Conservation (phyloP, 2,888 invertebrate genomes). For the Craniophora ligustri region DNA sequence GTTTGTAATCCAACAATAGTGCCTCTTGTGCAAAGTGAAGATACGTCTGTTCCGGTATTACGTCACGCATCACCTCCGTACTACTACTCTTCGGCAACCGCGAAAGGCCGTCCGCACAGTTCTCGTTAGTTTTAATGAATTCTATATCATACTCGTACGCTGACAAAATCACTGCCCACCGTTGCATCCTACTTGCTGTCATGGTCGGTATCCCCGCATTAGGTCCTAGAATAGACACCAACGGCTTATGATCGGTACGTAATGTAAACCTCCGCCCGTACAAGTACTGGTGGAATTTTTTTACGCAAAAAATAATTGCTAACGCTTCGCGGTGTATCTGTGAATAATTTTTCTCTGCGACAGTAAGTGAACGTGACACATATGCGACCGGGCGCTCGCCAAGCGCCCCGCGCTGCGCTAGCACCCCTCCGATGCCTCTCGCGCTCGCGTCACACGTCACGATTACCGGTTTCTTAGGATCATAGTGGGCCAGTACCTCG, state of each 20-base stretch:
- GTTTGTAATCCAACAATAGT: too few relatives aligned
- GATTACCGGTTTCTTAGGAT: slow-evolving; percentile 11
- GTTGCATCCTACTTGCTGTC: too few relatives aligned
- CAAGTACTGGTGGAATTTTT: too few relatives aligned
- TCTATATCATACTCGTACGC: slow-evolving; percentile 43
- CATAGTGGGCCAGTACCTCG: slow-evolving; percentile 7
- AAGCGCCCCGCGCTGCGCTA: slow-evolving; percentile 37
- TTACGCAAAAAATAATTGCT: slow-evolving; percentile 19
- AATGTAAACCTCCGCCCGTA: slow-evolving; percentile 36
- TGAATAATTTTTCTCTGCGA: slow-evolving; percentile 51
- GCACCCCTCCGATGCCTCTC: slow-evolving; percentile 35
- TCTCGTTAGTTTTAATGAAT: slow-evolving; percentile 26
- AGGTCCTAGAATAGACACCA: slow-evolving; percentile 46
- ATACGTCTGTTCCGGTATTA: too few relatives aligned
- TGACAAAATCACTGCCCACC: too few relatives aligned
- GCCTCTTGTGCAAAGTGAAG: too few relatives aligned
- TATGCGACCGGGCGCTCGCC: too few relatives aligned
- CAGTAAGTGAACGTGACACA: too few relatives aligned
- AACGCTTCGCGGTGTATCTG: slow-evolving; percentile 37
- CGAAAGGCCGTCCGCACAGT: slow-evolving; percentile 37
- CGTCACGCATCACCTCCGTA: slow-evolving; percentile 32
- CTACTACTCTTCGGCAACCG: slow-evolving; percentile 21
- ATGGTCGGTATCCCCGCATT: slow-evolving; percentile 37
- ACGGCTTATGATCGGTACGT: slow-evolving; percentile 48
- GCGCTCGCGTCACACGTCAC: slow-evolving; percentile 51